Conservation (phyloP, 1,140 invertebrate genomes). For the Idris sp. region DNA sequence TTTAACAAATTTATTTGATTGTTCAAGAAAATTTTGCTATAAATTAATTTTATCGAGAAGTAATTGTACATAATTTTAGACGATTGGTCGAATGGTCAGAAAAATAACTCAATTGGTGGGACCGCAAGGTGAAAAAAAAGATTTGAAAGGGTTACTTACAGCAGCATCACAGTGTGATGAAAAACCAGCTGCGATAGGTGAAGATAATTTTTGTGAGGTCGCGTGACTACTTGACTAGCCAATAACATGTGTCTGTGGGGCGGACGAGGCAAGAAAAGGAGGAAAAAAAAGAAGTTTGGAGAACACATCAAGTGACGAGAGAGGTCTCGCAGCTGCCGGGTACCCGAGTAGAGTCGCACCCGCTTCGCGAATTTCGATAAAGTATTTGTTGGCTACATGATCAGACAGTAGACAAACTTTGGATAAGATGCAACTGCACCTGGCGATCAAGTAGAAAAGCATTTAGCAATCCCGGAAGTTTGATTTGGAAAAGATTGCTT, state of each 20-base stretch:
- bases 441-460: slow-evolving; percentile 52
- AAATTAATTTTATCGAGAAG: no score
- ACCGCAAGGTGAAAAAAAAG: slow-evolving; percentile 14
- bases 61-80: no score
- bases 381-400: slow-evolving; percentile 42
- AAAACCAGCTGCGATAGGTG: slow-evolving; percentile 63
- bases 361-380: slow-evolving; percentile 57
- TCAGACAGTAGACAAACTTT: slow-evolving; percentile 56
- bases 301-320: slow-evolving; percentile 59
- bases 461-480: slow-evolving; percentile 51
- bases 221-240: slow-evolving; percentile 59
- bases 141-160: slow-evolving; percentile 35
- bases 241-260: slow-evolving; percentile 38
- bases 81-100: no score
- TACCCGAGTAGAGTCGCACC: slow-evolving; percentile 48
- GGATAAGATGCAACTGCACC: slow-evolving; percentile 55
- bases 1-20: no score
- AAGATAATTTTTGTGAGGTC: slow-evolving; percentile 59
- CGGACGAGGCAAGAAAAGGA: slow-evolving; percentile 9
- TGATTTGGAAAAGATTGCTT: slow-evolving; percentile 28
- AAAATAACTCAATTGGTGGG: no score
- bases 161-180: no score
- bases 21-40: no score
- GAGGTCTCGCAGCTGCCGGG: slow-evolving; percentile 63
- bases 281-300: slow-evolving; percentile 43